Base-by-base conservation (phyloP, 2,113 vertebrate genomes). In the Poecilia latipinna region DNA sequence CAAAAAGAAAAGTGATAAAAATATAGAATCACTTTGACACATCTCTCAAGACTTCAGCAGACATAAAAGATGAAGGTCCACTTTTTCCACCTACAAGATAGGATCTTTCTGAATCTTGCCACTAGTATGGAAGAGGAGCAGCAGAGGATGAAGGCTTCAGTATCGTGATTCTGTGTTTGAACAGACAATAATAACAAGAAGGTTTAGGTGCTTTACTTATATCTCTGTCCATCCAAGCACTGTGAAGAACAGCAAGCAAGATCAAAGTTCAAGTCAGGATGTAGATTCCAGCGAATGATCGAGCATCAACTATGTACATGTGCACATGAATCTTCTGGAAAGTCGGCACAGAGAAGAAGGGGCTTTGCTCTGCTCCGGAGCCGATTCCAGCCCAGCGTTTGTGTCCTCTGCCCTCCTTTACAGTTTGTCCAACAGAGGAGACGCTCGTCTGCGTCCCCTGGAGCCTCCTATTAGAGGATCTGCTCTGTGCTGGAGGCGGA, bases 401-500 rank as follows among this genome's bases (percentile, higher is more conserved):
- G 22, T 22, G 70, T 76, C 61, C 17, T 71, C 70, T 62, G 67
- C 42, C 19, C 60, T 64, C 39, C 7, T n/a, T 61, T 44, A 65
- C 72, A 63, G 80, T 78, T 11, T 61, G 26, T 73, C 68, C 82
- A 32, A 61, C 19, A 12, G 61, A n/a, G 66, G 44, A 35, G 44
- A 61, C 66, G 61, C 77, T 33, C 70, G 64, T 70, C 73, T 42
- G 60, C 13, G 1, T 22, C 42, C 57, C 12, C 28, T 51, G 12
- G 37, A 61, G 26, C 44, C 61, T 78, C 8, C 70, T 72, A 72
- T 94, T 88, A 99, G 72, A 99, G 96, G 68, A 95, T 90, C 91
- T 99, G 97, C 93, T 99, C 97, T 0, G 97, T 96, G 93, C 96
- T 97, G 1, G 97, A 98, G 0, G 96, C 95, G 0, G 97, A 99